phyloP scores from a whole-genome alignment of 2,888 invertebrate species.

The Nephrotoma flavescens region DNA sequence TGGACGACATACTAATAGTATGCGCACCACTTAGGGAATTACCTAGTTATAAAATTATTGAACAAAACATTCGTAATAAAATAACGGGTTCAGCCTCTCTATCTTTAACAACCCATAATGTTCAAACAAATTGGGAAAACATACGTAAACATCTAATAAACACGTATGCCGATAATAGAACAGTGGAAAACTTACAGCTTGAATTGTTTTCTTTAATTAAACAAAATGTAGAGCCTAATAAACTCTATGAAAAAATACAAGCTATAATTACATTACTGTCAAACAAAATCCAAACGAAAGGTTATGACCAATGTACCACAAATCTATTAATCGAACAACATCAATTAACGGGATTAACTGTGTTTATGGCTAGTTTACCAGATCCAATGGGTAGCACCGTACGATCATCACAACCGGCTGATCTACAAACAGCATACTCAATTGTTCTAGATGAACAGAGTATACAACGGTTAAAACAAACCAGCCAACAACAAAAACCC shows the following conservation, averaged over 20 bases:
- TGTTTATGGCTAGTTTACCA: neutral
- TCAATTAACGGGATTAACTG: neutral
- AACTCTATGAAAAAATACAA: neutral
- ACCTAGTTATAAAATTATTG: neutral
- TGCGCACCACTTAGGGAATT: neutral
- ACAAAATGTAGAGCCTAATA: neutral
- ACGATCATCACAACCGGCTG: neutral
- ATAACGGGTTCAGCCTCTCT: neutral
- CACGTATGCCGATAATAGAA: neutral
- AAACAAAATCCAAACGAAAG: neutral
- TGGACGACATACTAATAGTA: neutral
- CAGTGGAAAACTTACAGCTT: neutral
- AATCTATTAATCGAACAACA: neutral
- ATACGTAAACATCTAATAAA: neutral
- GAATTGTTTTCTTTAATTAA: neutral
- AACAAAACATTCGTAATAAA: neutral
- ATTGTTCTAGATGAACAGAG: neutral
- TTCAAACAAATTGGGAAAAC: neutral
- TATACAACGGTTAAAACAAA: neutral
- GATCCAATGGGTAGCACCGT: neutral
- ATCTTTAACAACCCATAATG: neutral
- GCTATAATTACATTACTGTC: neutral
- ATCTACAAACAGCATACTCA: neutral
- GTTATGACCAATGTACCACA: neutral
- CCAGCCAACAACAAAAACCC: neutral